Evolutionary conservation across 2,797 vertebrate genomes (phyloP).

Genomic region (Gallinago solitaria): DNA sequence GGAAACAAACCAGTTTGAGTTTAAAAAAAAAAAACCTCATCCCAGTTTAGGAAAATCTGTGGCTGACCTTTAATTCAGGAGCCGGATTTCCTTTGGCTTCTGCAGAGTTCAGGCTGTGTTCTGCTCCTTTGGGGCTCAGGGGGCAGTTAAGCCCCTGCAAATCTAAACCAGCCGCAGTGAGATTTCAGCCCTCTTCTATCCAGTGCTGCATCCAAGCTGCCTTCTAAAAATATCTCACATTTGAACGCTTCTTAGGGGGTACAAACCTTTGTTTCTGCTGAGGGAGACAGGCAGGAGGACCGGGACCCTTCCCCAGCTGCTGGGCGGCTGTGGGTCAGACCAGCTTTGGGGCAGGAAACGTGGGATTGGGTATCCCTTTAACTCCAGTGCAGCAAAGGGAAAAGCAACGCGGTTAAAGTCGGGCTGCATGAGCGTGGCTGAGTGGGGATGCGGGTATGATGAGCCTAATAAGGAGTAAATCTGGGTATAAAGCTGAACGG

Average conservation of each 20-base stretch:
- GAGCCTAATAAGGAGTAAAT: not conserved
- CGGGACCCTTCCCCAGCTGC: not conserved
- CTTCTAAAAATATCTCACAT: not conserved
- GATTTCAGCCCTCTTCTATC: not conserved
- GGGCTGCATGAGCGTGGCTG: not conserved
- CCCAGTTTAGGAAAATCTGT: not conserved
- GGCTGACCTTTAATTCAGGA: not conserved
- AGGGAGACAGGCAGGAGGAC: not conserved
- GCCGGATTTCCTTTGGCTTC: not conserved
- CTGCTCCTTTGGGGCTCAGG: not conserved
- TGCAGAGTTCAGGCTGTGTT: not conserved
- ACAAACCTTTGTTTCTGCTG: not conserved
- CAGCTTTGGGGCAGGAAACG: not conserved
- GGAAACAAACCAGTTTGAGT: not conserved
- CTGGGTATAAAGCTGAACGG: not conserved
- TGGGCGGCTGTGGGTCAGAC: not conserved
- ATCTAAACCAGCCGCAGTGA: not conserved
- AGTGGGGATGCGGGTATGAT: not conserved
- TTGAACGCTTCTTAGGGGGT: not conserved
- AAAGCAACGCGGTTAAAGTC: not conserved
- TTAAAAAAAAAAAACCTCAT: not conserved
- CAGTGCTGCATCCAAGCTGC: not conserved
- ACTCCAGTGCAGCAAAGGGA: not conserved
- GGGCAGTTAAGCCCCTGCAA: conserved; percentile 3
- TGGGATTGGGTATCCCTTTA: not conserved